Base-by-base conservation (phyloP, 2,113 vertebrate species). In the Chaetura pelagica region DNA sequence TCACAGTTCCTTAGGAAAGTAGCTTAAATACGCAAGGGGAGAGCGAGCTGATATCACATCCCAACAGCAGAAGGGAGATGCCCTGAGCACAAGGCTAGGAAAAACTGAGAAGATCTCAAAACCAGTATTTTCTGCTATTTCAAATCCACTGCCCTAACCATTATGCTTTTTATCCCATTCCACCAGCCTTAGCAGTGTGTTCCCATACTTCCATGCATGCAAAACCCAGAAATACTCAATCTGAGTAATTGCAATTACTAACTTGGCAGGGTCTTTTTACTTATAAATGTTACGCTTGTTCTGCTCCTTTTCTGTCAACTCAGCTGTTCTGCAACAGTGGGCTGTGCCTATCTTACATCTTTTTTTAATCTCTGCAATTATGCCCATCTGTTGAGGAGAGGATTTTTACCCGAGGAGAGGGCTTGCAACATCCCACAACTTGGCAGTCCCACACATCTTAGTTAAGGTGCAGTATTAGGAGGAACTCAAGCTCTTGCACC, bases 1-100 rank as follows among this genome's bases (percentile, higher is more conserved):
- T 51, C 10, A 22, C 18, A n/a, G n/a, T 24, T 80, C n/a, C 23
- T 61, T 69, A 17, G 0, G 0, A 12, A 76, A 74, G 79, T 10
- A 76, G 23, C 11, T 52, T 85, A 61, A 92, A 73, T 35, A 76
- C 10, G 15, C 35, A 46, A 57, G 35, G 12, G 32, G 44, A n/a
- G 59, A 49, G 44, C 32, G 49, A 74, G 72, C 15, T 29, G 48
- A 3, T 3, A 57, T 12, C 29, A 55, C 19, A 40, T 10, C 55
- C 46, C 62, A 44, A 0, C 21, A 42, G 35, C 30, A 35, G 46
- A 58, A 71, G 59, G 20, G 44, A 71, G 32, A 11, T 12, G 66
- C 49, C 10, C 12, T 8, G 24, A 64, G 26, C 35, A 63, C 62
- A 23, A 52, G 57, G n/a, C 58, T 58, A 17, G 5, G 15, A 71